Evolutionary conservation across 2,797 vertebrate genomes (phyloP), one percentile per base, ranked within the genome.

Genomic region (Cryptoprocta ferox): DNA sequence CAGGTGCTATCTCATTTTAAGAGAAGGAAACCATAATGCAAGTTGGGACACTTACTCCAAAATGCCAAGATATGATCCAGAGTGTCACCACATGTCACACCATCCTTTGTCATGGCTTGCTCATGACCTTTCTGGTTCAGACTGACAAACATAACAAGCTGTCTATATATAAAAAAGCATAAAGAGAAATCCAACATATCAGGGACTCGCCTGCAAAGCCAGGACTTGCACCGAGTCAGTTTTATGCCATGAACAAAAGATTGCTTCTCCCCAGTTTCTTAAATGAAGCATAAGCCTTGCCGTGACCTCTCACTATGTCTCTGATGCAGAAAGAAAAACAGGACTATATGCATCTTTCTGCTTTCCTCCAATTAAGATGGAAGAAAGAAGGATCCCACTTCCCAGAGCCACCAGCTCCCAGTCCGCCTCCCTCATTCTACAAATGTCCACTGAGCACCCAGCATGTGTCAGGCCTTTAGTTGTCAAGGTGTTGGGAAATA

Each of bases 381-480:
- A 71, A 30, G 45, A 48, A 19, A 91, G 88, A 95, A 39, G 35
- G 16, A 71, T 10, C 59, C 28, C 19, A n/a, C 26, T 91, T 30
- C 8, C 45, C 61, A 68, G 26, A 91, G 45, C 4, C 32, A 16
- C 26, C 68, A 75, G 66, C n/a, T 19, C 9, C 32, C 12, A 63
- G 28, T 42, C 26, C 68, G 68, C 18, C 80, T 88, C 39, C 3
- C 26, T 70, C 14, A 14, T 48, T 66, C 56, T n/a, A 71, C 32
- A 93, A 65, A 71, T 35, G 83, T 50, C 94, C 39, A 32, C 37
- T 28, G 16, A 73, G 61, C 0, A 21, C 32, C 63, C 79, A 76
- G 4, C 32, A 0, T 1, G 1, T 19, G 2, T 39, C 59, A 79
- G 35, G 42, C 3, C 0, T 39, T 48, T 59, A 32, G 1, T 53